Percentiles rank a stretch among this genome's conserved stretches.
Conservation (phyloP, 2,797 vertebrate genomes). For the Tokudaia tokunoshimensis region DNA sequence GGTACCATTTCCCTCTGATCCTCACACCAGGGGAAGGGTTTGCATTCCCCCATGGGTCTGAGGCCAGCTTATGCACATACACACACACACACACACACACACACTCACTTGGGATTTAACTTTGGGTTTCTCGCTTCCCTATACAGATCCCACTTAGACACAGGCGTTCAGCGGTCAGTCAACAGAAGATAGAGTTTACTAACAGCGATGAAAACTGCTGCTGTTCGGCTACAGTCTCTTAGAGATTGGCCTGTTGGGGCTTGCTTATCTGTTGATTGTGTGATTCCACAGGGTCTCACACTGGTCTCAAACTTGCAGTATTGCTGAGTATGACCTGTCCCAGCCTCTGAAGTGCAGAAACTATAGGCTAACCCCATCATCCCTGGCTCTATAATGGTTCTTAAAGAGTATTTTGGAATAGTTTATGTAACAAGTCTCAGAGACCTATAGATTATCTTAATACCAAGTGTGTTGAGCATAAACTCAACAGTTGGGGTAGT, state of each 20-base stretch:
- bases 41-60: neutral
- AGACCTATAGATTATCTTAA: neutral
- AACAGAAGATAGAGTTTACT: neutral
- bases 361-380: neutral
- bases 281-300: neutral
- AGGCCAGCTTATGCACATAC: too few species aligned
- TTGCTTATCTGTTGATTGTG: neutral
- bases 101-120: too few species aligned
- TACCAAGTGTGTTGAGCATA: neutral
- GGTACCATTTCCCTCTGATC: neutral
- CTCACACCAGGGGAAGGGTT: too few species aligned
- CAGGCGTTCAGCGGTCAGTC: neutral
- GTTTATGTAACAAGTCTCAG: neutral
- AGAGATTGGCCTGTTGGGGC: neutral
- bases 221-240: neutral
- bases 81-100: neutral
- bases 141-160: neutral
- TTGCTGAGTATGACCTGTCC: neutral
- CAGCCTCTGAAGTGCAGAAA: neutral
- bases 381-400: neutral
- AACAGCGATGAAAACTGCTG: neutral
- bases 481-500: neutral
- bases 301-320: neutral
- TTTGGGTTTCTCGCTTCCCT: neutral
- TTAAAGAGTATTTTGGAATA: constrained; percentile 11